These are phyloP conservation scores for Anoura caudifer DNA, from an alignment of 2,113 vertebrate genomes.

Conservation along the genomic window DNA sequence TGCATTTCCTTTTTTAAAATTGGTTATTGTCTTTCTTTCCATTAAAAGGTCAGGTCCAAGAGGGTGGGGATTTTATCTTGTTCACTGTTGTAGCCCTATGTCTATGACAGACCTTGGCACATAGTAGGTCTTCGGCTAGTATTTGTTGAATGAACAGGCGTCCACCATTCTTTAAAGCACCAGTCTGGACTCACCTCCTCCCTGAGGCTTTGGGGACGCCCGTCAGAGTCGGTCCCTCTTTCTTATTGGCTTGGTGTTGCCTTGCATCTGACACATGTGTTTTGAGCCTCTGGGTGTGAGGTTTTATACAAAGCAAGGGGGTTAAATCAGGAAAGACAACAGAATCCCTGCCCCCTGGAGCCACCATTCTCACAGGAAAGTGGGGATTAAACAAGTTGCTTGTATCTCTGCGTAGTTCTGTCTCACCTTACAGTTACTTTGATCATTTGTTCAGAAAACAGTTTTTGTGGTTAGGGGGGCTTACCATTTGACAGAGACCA, in stretches of 20 bases:
- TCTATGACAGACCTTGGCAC: background rate
- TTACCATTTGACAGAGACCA: background rate
- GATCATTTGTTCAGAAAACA: background rate
- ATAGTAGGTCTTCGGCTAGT: background rate
- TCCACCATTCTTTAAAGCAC: background rate
- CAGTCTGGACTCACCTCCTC: background rate
- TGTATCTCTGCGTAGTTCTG: background rate
- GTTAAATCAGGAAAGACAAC: background rate
- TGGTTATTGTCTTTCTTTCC: background rate
- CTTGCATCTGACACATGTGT: rapidly evolving
- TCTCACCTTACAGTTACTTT: background rate
- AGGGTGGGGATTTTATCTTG: background rate
- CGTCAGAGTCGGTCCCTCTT: background rate
- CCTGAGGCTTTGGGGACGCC: background rate
- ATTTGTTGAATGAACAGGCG: rapidly evolving
- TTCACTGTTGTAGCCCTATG: background rate
- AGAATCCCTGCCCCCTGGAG: background rate
- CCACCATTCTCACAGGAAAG: background rate
- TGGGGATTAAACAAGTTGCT: background rate
- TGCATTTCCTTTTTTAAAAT: background rate
- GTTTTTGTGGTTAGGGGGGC: background rate
- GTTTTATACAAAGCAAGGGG: background rate
- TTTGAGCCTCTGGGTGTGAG: background rate
- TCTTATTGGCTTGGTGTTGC: rapidly evolving
- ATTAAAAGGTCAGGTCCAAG: background rate